Percentiles rank a stretch among this genome's conserved stretches.
Conservation (phyloP, 2,888 invertebrate species). For the Troides aeacus region DNA sequence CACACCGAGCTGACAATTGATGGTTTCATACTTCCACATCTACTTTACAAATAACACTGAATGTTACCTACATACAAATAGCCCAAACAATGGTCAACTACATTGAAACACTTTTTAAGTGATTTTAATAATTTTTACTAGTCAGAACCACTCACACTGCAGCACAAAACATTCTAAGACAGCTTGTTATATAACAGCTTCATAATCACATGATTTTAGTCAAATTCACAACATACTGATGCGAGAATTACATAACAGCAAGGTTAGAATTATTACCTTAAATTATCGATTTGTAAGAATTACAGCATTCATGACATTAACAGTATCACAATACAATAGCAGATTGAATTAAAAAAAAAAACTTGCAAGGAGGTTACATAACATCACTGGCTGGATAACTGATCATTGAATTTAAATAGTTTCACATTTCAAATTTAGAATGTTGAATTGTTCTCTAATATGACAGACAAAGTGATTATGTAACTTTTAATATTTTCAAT, state of each 20-base stretch:
- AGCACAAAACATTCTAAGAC: conserved; percentile 50
- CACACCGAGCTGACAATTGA: conserved; percentile 53
- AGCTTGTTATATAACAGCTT: conserved; percentile 67
- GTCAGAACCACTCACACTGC: conserved; percentile 49
- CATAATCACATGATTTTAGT: conserved; percentile 65
- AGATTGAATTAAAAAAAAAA: conserved; percentile 38
- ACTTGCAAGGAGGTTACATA: conserved; percentile 67
- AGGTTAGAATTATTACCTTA: conserved; percentile 41
- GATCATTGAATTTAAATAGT: conserved; percentile 40
- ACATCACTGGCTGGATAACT: conserved; percentile 51
- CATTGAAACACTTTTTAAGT: conserved; percentile 49
- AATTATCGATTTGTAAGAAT: conserved; percentile 33
- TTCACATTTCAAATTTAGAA: conserved; percentile 32
- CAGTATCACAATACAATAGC: conserved; percentile 33
- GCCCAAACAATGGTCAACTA: conserved; percentile 43
- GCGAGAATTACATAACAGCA: conserved; percentile 40
- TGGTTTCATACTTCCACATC: conserved; percentile 28
- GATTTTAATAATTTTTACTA: conserved; percentile 45
- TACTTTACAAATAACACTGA: conserved; percentile 32
- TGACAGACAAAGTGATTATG: conserved; percentile 47
- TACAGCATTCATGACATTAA: conserved; percentile 32
- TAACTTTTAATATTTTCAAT: conserved; percentile 57
- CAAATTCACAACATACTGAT: conserved; percentile 51
- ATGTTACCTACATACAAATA: conserved; percentile 42
- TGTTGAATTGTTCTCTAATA: conserved; percentile 37